Conservation (phyloP, 2,888 invertebrate species). For the Campoplex capitator region DNA sequence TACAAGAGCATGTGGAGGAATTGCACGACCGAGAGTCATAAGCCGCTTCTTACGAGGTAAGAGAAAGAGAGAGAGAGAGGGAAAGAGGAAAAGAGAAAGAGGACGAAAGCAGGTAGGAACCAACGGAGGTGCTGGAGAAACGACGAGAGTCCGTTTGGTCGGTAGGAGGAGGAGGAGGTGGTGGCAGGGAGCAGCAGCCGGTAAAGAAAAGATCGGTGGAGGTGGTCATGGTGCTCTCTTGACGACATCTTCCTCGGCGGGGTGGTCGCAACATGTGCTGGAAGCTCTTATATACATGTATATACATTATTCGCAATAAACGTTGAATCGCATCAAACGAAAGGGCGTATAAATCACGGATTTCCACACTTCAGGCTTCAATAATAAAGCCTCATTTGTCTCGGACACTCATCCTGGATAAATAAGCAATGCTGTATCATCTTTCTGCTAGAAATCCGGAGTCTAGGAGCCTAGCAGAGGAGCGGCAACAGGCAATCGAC, state of each 20-base stretch:
- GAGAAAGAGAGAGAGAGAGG: slow-evolving; percentile 19
- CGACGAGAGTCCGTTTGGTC: slow-evolving; percentile 6
- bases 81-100: slow-evolving; percentile 59
- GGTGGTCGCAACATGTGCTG: slow-evolving; percentile 10
- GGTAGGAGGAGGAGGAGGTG: slow-evolving; percentile 9
- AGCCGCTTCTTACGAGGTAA: slow-evolving; percentile 73
- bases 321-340: background rate
- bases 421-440: slow-evolving; percentile 2
- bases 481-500: background rate
- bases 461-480: background rate
- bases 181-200: slow-evolving; percentile 42
- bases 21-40: slow-evolving; percentile 81
- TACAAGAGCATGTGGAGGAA: slow-evolving; percentile 73
- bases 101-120: slow-evolving; percentile 46
- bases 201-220: slow-evolving; percentile 53
- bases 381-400: background rate
- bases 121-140: slow-evolving; percentile 67
- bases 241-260: slow-evolving; percentile 45
- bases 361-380: background rate
- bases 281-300: slow-evolving; percentile 3
- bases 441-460: background rate
- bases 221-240: slow-evolving; percentile 55
- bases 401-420: background rate
- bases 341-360: background rate
- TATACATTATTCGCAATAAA: background rate